A percentile compares a stretch with the other conserved stretches of the same genome.
Conservation (phyloP, 2,113 vertebrate genomes). For the Erythrolamprus reginae region DNA sequence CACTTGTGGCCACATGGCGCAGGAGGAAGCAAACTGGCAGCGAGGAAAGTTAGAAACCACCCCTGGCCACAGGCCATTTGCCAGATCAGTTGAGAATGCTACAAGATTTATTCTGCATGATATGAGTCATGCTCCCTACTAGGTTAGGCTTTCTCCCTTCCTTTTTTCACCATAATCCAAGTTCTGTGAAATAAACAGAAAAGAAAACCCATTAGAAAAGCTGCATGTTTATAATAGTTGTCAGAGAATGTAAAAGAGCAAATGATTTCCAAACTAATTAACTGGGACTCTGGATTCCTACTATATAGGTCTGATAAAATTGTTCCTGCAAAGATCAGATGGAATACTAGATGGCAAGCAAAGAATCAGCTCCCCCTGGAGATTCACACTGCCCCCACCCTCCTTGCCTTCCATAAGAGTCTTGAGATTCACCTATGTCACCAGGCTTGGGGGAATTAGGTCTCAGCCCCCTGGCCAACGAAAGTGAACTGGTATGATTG, state of each 20-base stretch:
- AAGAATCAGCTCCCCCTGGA: too few relatives aligned
- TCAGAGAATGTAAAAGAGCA: background rate
- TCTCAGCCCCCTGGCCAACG: too few relatives aligned
- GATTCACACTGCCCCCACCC: too few relatives aligned
- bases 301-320: background rate
- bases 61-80: background rate
- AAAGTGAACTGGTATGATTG: too few relatives aligned
- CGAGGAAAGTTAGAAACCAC: too few relatives aligned
- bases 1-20: too few relatives aligned
- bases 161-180: background rate
- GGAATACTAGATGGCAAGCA: background rate
- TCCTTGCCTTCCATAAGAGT: too few relatives aligned
- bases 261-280: background rate
- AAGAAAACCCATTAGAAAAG: background rate
- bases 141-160: background rate
- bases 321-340: background rate
- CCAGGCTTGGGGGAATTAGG: too few relatives aligned
- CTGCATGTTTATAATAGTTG: background rate
- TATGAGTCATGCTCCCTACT: background rate
- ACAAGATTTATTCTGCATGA: background rate
- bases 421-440: too few relatives aligned
- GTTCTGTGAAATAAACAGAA: background rate
- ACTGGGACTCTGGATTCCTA: background rate
- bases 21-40: too few relatives aligned
- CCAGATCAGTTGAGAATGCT: background rate